Conservation (phyloP, 2,888 invertebrate species). For the Drosophila siamana region DNA sequence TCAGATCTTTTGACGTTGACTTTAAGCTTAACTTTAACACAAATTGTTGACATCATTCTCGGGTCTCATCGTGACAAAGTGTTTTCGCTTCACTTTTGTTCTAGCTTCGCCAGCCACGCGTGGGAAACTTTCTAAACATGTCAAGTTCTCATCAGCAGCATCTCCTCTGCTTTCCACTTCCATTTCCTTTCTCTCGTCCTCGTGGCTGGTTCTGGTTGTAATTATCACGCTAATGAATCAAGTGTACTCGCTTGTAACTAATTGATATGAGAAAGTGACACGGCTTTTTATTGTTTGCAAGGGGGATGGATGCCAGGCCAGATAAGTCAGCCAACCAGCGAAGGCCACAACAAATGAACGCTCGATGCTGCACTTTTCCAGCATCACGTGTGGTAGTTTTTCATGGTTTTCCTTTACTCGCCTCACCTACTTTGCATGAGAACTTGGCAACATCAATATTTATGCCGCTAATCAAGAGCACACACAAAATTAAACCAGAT, state of each 20-base stretch:
- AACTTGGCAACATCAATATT: conserved; percentile 55
- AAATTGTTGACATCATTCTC: conserved; percentile 65
- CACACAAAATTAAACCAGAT: conserved; percentile 50
- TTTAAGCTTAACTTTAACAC: conserved; percentile 59
- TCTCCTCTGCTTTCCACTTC: too few species aligned
- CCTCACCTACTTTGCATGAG: conserved; percentile 68
- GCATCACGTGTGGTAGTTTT: conserved; percentile 39
- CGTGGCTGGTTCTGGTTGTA: conserved; percentile 53
- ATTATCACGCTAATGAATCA: conserved; percentile 81
- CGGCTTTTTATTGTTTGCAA: conserved; percentile 52
- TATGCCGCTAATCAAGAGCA: conserved; percentile 52
- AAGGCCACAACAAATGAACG: conserved; percentile 16
- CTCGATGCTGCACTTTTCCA: conserved; percentile 26
- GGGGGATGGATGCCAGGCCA: conserved; percentile 45
- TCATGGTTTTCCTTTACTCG: conserved; percentile 20
- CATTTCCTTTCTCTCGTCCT: conserved; percentile 18
- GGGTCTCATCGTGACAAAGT: conserved; percentile 57
- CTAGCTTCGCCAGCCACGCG: conserved; percentile 34
- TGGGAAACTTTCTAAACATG: conserved; percentile 65
- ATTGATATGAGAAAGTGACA: conserved; percentile 79
- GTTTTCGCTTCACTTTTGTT: conserved; percentile 30
- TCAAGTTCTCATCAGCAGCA: conserved; percentile 55
- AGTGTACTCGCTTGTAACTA: conserved; percentile 79
- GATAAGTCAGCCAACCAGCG: conserved; percentile 29
- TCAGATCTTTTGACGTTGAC: conserved; percentile 35